Evolutionary conservation across 2,113 vertebrate species (phyloP).

Genomic region (Sigmodon hispidus): DNA sequence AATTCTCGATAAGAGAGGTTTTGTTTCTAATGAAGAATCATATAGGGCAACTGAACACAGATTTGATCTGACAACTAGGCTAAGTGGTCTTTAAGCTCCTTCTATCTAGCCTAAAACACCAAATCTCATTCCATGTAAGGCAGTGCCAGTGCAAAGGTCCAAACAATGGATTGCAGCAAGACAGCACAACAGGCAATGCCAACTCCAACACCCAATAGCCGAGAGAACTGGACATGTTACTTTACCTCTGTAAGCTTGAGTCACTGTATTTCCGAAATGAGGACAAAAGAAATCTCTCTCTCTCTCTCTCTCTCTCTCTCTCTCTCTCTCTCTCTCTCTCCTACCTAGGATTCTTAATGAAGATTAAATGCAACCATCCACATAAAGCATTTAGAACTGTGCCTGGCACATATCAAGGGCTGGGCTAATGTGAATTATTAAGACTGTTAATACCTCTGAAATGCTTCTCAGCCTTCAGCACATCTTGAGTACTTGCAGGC

Average conservation of each 20-base stretch:
- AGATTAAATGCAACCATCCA: conserved; percentile 64
- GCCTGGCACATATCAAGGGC: conserved; percentile 66
- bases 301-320: background rate
- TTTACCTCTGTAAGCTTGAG: background rate
- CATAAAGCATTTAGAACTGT: conserved; percentile 65
- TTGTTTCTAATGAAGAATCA: background rate
- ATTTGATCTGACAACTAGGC: background rate
- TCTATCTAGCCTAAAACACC: background rate
- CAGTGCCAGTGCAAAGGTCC: background rate
- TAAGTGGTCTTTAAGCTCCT: background rate
- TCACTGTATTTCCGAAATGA: background rate
- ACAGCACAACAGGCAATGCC: background rate
- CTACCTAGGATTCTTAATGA: conserved; percentile 57
- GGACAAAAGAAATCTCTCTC: background rate
- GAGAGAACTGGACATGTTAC: background rate
- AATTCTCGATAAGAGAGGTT: conserved; percentile 8
- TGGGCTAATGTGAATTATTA: conserved; percentile 66
- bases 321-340: background rate
- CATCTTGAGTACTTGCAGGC: conserved; percentile 67
- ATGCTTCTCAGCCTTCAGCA: conserved; percentile 61
- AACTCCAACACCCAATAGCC: background rate
- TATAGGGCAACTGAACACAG: background rate
- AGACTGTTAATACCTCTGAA: conserved; percentile 68
- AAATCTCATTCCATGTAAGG: background rate
- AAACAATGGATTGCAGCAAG: background rate